These are phyloP conservation scores for Cololabis saira DNA, from an alignment of 2,113 vertebrate genomes.

Conservation along the genomic window DNA sequence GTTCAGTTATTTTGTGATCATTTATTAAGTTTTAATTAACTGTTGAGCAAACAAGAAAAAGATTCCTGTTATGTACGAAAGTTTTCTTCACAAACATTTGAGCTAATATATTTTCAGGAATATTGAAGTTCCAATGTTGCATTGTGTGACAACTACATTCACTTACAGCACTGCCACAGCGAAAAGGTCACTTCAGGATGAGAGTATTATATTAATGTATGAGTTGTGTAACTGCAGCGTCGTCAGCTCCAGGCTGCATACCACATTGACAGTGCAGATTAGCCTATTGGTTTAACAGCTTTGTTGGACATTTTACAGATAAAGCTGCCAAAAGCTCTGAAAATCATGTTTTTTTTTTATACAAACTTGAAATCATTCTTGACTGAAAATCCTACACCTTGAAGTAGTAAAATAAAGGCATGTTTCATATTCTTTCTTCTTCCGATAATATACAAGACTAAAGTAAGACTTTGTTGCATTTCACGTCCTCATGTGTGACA, in stretches of 20 bases:
- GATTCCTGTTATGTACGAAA: neutral
- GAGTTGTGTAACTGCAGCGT: conserved; percentile 14
- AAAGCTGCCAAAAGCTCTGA: conserved; percentile 6
- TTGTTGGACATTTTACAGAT: conserved; percentile 14
- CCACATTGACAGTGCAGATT: conserved; percentile 37
- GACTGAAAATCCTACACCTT: conserved; percentile 24
- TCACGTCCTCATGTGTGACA: conserved; percentile 19
- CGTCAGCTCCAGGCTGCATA: conserved; percentile 59
- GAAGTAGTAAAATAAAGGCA: conserved; percentile 48
- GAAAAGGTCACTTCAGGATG: conserved; percentile 26
- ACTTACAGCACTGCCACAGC: neutral
- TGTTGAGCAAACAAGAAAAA: neutral
- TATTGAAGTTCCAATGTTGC: conserved; percentile 2
- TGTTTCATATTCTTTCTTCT: conserved; percentile 21
- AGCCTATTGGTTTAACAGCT: conserved; percentile 17
- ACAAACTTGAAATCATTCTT: conserved; percentile 14
- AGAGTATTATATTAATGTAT: conserved; percentile 6
- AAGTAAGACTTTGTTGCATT: conserved; percentile 74
- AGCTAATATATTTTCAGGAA: conserved; percentile 3
- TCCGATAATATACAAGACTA: conserved; percentile 36
- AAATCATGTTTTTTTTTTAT: neutral
- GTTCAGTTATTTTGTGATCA: conserved; percentile 33
- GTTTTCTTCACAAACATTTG: neutral
- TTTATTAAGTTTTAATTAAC: conserved; percentile 32
- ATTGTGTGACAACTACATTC: conserved; percentile 14